Percentiles rank a stretch among this genome's conserved stretches.
Conservation (phyloP, 2,888 invertebrate genomes). For the Leptarthrus brevirostris region DNA sequence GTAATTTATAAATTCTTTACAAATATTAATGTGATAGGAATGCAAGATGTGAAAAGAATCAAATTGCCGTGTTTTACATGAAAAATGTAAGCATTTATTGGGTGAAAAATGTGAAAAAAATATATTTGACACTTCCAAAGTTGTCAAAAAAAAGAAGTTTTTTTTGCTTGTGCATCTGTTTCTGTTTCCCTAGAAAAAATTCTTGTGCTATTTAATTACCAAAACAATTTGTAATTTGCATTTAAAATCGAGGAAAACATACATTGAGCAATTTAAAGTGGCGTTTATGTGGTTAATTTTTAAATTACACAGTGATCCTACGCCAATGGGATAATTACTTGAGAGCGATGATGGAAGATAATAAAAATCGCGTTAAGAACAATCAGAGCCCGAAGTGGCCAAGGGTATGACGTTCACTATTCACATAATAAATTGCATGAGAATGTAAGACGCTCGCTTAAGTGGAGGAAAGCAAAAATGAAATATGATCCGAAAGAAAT, state of each 20-base stretch:
- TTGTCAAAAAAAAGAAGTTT: constrained; percentile 31
- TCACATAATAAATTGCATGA: constrained; percentile 23
- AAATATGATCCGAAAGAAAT: constrained; percentile 27
- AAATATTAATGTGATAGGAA: not conserved
- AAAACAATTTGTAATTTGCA: not conserved
- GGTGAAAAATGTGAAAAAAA: constrained; percentile 9
- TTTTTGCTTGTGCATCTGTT: not conserved
- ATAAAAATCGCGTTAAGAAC: constrained; percentile 45
- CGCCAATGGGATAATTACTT: constrained; percentile 36
- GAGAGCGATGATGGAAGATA: constrained; percentile 36
- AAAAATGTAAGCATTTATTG: constrained; percentile 15
- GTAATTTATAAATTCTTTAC: not conserved
- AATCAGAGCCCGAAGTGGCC: constrained; percentile 44
- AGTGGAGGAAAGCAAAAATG: constrained; percentile 12
- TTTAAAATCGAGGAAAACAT: not conserved
- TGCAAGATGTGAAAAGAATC: not conserved
- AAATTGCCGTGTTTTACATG: not conserved
- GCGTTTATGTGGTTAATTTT: constrained; percentile 3
- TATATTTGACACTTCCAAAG: constrained; percentile 14
- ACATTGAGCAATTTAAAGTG: not conserved
- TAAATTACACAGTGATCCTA: constrained; percentile 31
- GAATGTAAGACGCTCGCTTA: not conserved
- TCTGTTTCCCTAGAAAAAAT: constrained; percentile 3
- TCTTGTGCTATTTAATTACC: not conserved
- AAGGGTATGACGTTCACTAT: constrained; percentile 38